phyloP scores from a whole-genome alignment of 1,140 invertebrate species.

The Eurosta solidaginis region DNA sequence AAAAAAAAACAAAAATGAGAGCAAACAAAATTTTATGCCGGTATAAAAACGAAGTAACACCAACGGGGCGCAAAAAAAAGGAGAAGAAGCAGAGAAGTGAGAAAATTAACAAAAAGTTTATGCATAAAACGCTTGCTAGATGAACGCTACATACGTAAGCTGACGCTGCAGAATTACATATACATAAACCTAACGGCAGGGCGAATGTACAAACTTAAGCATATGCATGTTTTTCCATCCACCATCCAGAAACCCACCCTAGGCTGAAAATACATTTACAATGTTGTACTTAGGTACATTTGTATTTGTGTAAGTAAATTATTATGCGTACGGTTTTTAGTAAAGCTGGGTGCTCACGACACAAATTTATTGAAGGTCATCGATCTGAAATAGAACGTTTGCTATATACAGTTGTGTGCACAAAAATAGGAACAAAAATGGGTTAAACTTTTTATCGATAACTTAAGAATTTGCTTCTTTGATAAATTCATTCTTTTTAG shows the following conservation, averaged over 20 bases:
- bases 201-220: background rate
- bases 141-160: background rate
- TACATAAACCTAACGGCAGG: background rate
- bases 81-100: background rate
- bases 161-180: background rate
- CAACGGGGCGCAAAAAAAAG: background rate
- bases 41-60: background rate
- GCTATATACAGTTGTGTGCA: background rate
- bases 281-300: background rate
- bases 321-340: background rate
- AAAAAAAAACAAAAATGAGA: background rate
- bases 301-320: background rate
- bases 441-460: no score
- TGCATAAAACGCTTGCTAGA: background rate
- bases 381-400: slow-evolving; percentile 7
- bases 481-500: no score
- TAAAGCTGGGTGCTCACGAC: background rate
- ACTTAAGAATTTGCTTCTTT: no score
- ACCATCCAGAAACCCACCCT: background rate
- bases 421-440: background rate
- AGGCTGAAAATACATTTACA: background rate
- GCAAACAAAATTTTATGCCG: background rate
- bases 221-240: background rate
- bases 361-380: slow-evolving; percentile 28
- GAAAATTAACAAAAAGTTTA: background rate